phyloP scores from a whole-genome alignment of 2,113 vertebrate genomes.

The Astatoreochromis straeleni region DNA sequence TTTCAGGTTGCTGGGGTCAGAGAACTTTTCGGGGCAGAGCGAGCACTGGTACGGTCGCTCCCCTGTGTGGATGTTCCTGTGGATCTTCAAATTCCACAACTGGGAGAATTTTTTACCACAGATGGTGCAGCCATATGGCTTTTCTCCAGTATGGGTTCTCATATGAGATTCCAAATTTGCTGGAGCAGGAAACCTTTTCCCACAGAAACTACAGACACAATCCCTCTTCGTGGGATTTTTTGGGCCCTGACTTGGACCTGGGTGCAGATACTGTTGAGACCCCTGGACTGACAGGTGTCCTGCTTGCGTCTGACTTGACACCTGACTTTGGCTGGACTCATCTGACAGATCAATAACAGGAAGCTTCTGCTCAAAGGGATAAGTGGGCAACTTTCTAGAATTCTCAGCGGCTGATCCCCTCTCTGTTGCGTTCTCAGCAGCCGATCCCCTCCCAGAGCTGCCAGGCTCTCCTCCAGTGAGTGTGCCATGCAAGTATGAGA shows the following conservation, averaged over 20 bases:
- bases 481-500: neutral
- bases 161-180: conserved; percentile 59
- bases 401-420: neutral
- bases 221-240: conserved; percentile 16
- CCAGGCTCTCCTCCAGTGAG: neutral
- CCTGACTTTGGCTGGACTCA: neutral
- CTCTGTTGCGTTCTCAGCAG: neutral
- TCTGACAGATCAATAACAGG: conserved; percentile 16
- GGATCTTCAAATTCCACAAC: conserved; percentile 66
- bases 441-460: neutral
- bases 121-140: conserved; percentile 47
- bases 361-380: neutral
- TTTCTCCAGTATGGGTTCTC: conserved; percentile 63
- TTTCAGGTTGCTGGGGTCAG: conserved; percentile 66
- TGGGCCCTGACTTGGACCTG: neutral
- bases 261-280: neutral
- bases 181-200: conserved; percentile 44
- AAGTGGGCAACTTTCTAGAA: neutral
- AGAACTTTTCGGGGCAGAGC: conserved; percentile 49
- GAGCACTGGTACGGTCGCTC: conserved; percentile 55
- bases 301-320: neutral
- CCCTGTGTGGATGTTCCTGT: conserved; percentile 60
- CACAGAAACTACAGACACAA: conserved; percentile 50
- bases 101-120: conserved; percentile 66
- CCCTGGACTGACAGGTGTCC: neutral